Base-by-base conservation (phyloP, 1,140 invertebrate species). In the Drosophila leontia region DNA sequence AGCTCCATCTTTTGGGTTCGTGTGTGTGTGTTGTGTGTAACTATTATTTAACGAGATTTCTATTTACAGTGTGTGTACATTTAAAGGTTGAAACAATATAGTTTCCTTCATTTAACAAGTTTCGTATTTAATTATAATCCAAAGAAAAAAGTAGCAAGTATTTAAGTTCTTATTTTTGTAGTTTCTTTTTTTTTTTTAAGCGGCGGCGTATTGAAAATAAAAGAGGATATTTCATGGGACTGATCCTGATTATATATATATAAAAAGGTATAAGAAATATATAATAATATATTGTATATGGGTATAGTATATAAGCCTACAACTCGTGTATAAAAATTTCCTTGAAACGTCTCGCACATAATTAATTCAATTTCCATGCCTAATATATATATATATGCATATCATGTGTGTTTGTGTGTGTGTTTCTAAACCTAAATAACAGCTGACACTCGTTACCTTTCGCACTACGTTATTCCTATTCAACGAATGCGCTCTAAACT, bases 1-100 rank as follows among this genome's bases (percentile, higher is more conserved):
- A 80, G 74, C 83, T 63, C 51, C 23, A 55, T 72, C 60, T 82
- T 62, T 71, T 65, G 29, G 62, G 32, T 69, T 76, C 55, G 44
- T 35, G 39, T 61, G 44, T 70, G 17, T 60, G 60, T 35, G 17
- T 23, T 29, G 19, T 76, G 79, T 85, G 62, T 87, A 75, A 79
- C 78, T 88, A 90, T 76, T 71, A 67, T 90, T 90, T 91, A 88
- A 90, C 84, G 84, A 88, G 85, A 88, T 90, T 88, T 64, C 85
- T 90, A 88, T 83, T 44, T 84, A 90, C 84, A 88, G 59, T 78
- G 76, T 84, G 61, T 80, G 80, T 60, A 62, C 61, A 71, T 61
- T 61, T 45, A 62, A 42, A 60, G 37, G 56, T 58, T 51, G 48
- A 63, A 75, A 75, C 60, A 80, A 71, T 60, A 75, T 56, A 13